A percentile compares a stretch with the other conserved stretches of the same genome.
Evolutionary conservation across 2,113 vertebrate genomes (phyloP).

Genomic region (Elanoides forficatus): DNA sequence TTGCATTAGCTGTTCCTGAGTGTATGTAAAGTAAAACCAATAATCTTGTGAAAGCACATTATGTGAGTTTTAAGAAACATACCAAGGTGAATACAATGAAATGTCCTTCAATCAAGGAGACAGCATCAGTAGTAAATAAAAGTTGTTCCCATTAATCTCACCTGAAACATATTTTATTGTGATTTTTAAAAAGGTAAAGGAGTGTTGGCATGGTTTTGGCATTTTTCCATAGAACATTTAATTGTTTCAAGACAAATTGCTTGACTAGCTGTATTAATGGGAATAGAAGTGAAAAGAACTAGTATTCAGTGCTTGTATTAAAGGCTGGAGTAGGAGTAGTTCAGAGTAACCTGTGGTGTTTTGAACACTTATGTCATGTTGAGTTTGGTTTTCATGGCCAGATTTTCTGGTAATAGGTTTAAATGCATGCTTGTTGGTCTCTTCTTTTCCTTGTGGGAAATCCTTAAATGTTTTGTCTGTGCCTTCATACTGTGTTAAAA

Average conservation of each 20-base stretch:
- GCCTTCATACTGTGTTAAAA: background rate
- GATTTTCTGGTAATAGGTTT: background rate
- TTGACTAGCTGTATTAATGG: background rate
- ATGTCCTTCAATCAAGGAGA: background rate
- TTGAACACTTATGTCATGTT: background rate
- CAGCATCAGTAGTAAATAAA: background rate
- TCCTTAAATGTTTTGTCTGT: background rate
- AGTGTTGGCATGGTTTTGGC: background rate
- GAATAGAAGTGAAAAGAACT: background rate
- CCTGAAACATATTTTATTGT: background rate
- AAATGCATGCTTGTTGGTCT: background rate
- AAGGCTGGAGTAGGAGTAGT: background rate
- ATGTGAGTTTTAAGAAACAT: background rate
- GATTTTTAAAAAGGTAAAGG: background rate
- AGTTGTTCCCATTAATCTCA: background rate
- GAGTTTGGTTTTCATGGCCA: background rate
- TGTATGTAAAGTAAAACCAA: background rate
- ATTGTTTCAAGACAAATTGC: background rate
- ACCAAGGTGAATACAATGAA: background rate
- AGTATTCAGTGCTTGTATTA: background rate
- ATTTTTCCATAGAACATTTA: background rate
- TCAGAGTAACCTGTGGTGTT: background rate
- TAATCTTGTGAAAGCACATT: background rate
- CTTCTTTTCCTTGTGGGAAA: background rate
- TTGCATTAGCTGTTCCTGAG: background rate